phyloP scores from a whole-genome alignment of 2,888 invertebrate genomes.

The Fragum fragum region DNA sequence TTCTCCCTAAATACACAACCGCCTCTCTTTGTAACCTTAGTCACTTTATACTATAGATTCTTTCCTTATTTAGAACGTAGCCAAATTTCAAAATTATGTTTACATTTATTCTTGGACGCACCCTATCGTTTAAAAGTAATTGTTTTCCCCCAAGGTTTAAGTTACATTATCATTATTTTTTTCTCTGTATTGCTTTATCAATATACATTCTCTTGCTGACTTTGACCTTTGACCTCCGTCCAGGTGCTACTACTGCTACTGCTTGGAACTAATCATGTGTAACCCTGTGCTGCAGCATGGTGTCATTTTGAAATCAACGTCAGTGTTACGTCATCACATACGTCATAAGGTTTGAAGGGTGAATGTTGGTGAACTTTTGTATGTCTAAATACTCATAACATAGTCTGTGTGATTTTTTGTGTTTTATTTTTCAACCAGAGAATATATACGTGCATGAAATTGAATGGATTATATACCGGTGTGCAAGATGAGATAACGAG shows the following conservation, averaged over 20 bases:
- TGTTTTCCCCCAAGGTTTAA: background rate
- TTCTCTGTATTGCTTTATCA: background rate
- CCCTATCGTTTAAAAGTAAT: background rate
- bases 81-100: background rate
- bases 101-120: background rate
- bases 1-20: background rate
- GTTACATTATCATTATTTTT: background rate
- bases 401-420: background rate
- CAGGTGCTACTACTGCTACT: slow-evolving; percentile 50
- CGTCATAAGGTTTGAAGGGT: slow-evolving; percentile 10
- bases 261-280: slow-evolving; percentile 34
- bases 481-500: too few species aligned
- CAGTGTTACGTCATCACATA: slow-evolving; percentile 20
- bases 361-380: background rate
- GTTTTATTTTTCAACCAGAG: background rate
- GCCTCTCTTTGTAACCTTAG: background rate
- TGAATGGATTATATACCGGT: too few species aligned
- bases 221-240: slow-evolving; percentile 58
- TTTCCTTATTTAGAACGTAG: background rate
- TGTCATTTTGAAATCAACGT: slow-evolving; percentile 9
- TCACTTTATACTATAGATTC: background rate
- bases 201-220: slow-evolving; percentile 27
- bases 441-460: too few species aligned
- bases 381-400: background rate
- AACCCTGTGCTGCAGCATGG: slow-evolving; percentile 39